Percentiles rank a stretch among this genome's conserved stretches.
phyloP scores from a whole-genome alignment of 2,113 vertebrate genomes.

The Piliocolobus tephrosceles region DNA sequence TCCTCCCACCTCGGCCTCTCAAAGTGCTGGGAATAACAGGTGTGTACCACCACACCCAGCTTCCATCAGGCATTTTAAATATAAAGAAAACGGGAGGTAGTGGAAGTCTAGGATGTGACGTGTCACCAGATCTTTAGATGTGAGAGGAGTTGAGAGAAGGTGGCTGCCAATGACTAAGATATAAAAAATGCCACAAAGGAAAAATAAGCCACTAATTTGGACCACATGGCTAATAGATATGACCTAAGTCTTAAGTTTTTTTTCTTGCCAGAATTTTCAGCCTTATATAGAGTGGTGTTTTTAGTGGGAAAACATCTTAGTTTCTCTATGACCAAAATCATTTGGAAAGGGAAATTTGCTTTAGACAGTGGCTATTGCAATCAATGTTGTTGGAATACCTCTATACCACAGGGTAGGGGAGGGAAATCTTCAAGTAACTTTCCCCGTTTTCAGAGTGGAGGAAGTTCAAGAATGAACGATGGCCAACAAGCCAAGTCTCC shows the following conservation, averaged over 20 bases:
- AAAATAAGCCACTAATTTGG: not conserved
- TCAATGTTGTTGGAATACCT: not conserved
- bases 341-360: not conserved
- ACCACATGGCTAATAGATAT: not conserved
- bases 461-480: not conserved
- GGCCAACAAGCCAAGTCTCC: not conserved
- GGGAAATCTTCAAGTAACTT: not conserved
- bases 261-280: not conserved
- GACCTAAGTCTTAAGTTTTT: not conserved
- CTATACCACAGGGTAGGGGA: not conserved
- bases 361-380: not conserved
- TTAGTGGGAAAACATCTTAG: not conserved
- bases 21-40: too few species aligned
- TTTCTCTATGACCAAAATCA: not conserved
- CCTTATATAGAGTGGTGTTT: not conserved
- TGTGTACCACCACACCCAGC: too few species aligned
- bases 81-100: not conserved
- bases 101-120: not conserved
- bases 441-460: not conserved
- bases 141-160: not conserved
- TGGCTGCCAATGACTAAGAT: not conserved
- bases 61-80: not conserved
- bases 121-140: not conserved
- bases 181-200: not conserved
- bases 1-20: too few species aligned